Evolutionary conservation across 2,113 vertebrate genomes (phyloP).

Genomic region (Ammodytes marinus): DNA sequence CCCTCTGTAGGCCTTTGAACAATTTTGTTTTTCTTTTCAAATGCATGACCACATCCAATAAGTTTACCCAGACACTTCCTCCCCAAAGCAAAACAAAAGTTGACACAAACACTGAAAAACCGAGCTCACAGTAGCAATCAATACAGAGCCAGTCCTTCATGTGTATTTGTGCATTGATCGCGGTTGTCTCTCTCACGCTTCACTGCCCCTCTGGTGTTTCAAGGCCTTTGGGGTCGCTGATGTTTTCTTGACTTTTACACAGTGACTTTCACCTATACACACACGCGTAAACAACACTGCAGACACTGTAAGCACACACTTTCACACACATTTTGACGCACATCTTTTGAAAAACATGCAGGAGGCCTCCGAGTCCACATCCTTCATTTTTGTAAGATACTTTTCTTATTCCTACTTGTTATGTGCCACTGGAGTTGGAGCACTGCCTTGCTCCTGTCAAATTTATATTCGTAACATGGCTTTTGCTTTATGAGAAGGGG

Average conservation of each 20-base stretch:
- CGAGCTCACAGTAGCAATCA: conserved; percentile 26
- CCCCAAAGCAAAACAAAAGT: conserved; percentile 45
- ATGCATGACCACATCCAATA: conserved; percentile 6
- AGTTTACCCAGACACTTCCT: conserved; percentile 42
- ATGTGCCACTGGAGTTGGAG: neutral
- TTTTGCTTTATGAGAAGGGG: neutral
- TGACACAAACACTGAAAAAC: conserved; percentile 22
- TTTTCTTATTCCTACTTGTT: neutral
- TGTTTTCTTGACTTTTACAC: conserved; percentile 49
- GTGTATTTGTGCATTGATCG: conserved; percentile 63
- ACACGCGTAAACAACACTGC: neutral
- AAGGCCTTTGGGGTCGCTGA: conserved; percentile 43
- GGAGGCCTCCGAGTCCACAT: neutral
- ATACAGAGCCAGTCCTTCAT: conserved; percentile 34
- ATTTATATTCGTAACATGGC: neutral
- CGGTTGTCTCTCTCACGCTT: conserved; percentile 46
- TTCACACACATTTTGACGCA: neutral
- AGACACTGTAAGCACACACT: neutral
- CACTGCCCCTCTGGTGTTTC: conserved; percentile 40
- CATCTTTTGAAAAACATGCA: conserved; percentile 1
- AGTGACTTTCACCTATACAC: conserved; percentile 47
- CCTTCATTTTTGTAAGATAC: neutral
- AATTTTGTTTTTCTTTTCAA: neutral
- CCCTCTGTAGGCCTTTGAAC: conserved; percentile 38
- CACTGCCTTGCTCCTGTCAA: neutral